A percentile compares a stretch with the other conserved stretches of the same genome.
Conservation (phyloP, 2,113 vertebrate genomes). For the Ciconia boyciana region DNA sequence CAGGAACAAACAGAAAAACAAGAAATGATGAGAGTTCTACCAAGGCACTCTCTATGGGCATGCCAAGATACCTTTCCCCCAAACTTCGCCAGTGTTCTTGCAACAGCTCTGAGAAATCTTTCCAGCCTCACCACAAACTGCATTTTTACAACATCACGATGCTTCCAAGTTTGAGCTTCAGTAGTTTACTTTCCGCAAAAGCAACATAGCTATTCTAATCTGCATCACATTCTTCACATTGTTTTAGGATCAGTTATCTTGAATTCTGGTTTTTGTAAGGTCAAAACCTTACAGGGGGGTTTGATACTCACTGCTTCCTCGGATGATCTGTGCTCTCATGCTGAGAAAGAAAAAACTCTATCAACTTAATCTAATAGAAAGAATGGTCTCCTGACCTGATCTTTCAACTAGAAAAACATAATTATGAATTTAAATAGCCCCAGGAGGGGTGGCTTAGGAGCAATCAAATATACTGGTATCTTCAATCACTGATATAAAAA, state of each 20-base stretch:
- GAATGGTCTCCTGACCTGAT: background rate
- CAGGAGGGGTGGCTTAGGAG: background rate
- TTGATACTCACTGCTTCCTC: background rate
- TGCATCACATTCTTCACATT: conserved; percentile 17
- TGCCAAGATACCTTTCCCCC: background rate
- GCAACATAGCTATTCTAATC: conserved; percentile 23
- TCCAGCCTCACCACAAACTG: background rate
- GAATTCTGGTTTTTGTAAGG: conserved; percentile 25
- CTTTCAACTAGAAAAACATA: background rate
- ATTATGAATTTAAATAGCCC: background rate
- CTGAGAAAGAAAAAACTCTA: background rate
- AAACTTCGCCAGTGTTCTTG: background rate
- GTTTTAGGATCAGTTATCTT: conserved; percentile 64
- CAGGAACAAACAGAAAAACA: background rate
- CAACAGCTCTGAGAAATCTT: background rate
- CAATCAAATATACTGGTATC: background rate
- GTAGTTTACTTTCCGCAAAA: conserved; percentile 4
- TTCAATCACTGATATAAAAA: background rate
- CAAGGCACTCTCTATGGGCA: background rate
- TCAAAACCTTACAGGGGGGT: background rate
- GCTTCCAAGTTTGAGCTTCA: background rate
- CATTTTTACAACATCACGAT: background rate
- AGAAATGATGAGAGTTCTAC: background rate
- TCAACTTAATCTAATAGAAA: conserved; percentile 13
- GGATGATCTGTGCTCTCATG: background rate